Percentiles rank a stretch among this genome's conserved stretches.
Evolutionary conservation across 2,113 vertebrate genomes (phyloP).

Genomic region (Pelodiscus sinensis): DNA sequence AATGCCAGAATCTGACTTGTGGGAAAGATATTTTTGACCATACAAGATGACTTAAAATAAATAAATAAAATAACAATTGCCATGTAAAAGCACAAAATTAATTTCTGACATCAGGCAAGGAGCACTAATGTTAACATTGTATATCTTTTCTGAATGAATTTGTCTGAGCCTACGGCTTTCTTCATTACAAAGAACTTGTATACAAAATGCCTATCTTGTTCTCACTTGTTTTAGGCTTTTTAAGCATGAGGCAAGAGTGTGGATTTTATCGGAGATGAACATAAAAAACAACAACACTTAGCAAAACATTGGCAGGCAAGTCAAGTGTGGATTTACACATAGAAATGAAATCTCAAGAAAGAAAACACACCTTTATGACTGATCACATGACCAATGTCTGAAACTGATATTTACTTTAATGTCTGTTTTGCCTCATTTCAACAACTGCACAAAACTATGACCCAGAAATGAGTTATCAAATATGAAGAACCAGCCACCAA

Average conservation of each 20-base stretch:
- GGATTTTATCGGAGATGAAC: neutral
- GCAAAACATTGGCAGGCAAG: neutral
- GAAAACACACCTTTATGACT: neutral
- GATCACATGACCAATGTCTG: neutral
- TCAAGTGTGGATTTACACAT: neutral
- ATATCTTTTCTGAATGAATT: neutral
- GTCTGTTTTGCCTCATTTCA: conserved; percentile 1
- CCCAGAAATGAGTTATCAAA: conserved; percentile 10
- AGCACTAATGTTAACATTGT: conserved; percentile 33
- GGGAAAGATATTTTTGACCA: conserved; percentile 5
- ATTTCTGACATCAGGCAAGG: conserved; percentile 57
- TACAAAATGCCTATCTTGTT: neutral
- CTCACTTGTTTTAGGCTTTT: neutral
- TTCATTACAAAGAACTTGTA: neutral
- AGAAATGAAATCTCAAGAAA: neutral
- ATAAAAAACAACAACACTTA: neutral
- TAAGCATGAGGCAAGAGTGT: neutral
- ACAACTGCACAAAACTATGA: neutral
- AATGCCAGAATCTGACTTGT: neutral
- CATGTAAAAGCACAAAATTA: conserved; percentile 56
- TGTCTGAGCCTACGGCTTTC: neutral
- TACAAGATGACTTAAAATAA: neutral
- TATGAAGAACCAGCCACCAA: neutral
- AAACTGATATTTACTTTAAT: neutral
- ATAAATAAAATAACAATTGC: neutral